Evolutionary conservation across 1,140 invertebrate species (phyloP).

Genomic region (Odontomachus brunneus): DNA sequence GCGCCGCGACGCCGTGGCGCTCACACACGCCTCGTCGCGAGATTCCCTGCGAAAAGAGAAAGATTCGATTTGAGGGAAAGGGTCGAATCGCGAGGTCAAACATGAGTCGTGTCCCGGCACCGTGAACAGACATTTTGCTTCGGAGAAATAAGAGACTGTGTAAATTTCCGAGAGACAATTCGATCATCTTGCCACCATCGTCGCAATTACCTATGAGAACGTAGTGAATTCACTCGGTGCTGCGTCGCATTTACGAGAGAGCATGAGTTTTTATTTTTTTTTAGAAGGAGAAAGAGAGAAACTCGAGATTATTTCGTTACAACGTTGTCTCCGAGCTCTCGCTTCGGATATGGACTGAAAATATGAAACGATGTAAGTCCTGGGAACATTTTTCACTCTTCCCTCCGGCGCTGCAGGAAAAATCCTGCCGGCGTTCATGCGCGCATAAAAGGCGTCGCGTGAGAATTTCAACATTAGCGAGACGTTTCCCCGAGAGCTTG

Average conservation of each 20-base stretch:
- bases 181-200: neutral
- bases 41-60: neutral
- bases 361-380: slow-evolving; percentile 3
- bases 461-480: slow-evolving; percentile 19
- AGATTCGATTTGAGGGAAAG: slow-evolving; percentile 48
- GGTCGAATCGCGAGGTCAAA: neutral
- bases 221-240: slow-evolving; percentile 16
- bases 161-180: neutral
- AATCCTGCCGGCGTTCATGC: slow-evolving; percentile 3
- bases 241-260: neutral
- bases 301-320: neutral
- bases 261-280: neutral
- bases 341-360: neutral
- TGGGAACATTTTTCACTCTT: slow-evolving; percentile 1
- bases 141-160: neutral
- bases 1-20: neutral
- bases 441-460: neutral
- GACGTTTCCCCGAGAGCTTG: neutral
- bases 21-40: neutral
- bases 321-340: neutral
- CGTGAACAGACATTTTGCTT: slow-evolving; percentile 4
- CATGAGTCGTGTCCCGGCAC: neutral
- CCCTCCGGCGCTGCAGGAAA: neutral
- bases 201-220: neutral
- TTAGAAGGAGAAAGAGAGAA: neutral